These are phyloP conservation scores for Uropetala carovei DNA, from an alignment of 2,888 invertebrate genomes.

Conservation along the genomic window DNA sequence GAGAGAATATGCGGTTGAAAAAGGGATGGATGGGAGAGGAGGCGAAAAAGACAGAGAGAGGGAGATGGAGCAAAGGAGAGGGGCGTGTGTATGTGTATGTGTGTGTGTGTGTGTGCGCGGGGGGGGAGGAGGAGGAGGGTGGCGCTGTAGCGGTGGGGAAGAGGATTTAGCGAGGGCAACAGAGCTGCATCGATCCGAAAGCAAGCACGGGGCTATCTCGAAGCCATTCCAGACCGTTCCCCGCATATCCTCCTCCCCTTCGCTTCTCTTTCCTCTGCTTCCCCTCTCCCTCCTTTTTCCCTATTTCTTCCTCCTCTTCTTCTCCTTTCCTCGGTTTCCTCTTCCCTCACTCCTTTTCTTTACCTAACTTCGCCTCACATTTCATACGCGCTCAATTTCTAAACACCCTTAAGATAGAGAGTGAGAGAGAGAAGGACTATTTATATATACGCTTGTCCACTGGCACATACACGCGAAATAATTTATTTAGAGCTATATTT, in stretches of 20 bases:
- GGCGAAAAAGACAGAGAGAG: not conserved
- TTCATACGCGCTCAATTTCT: too few species aligned
- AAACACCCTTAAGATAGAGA: too few species aligned
- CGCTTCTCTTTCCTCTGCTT: not conserved
- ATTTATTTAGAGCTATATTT: too few species aligned
- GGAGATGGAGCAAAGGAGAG: not conserved
- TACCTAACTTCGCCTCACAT: too few species aligned
- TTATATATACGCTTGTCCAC: too few species aligned
- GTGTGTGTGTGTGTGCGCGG: not conserved
- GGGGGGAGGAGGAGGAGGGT: too few species aligned
- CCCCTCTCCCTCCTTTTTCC: not conserved
- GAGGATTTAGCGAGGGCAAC: slow-evolving; percentile 29
- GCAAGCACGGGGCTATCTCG: slow-evolving; percentile 35
- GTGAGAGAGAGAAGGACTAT: too few species aligned
- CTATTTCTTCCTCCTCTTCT: not conserved
- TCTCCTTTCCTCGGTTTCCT: too few species aligned
- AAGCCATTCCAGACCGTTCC: not conserved
- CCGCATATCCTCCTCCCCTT: not conserved
- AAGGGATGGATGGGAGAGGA: not conserved
- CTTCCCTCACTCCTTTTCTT: too few species aligned
- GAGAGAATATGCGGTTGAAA: not conserved
- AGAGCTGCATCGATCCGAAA: slow-evolving; percentile 42
- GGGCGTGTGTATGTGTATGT: not conserved
- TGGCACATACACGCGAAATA: too few species aligned
- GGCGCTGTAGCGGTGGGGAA: not conserved